phyloP scores from a whole-genome alignment of 2,888 invertebrate genomes.

The Tiliacea aurago region DNA sequence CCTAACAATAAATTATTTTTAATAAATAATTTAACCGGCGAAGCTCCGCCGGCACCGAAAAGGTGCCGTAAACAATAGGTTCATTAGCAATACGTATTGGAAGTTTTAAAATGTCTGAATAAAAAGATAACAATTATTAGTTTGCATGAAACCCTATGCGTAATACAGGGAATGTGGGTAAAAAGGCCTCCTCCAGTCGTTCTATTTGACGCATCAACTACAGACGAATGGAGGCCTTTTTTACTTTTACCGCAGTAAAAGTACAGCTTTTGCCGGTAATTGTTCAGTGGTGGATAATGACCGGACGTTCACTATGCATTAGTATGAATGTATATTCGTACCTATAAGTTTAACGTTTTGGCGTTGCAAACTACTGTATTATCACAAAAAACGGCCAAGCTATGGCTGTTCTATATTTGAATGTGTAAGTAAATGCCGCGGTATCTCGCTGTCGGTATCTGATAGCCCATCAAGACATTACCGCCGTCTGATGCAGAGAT shows the following conservation, averaged over 20 bases:
- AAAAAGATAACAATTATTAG: not conserved
- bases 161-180: not conserved
- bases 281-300: not conserved
- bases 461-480: slow-evolving; percentile 7
- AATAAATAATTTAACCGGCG: too few relatives aligned
- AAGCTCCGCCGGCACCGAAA: too few relatives aligned
- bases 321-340: not conserved
- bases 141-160: too few relatives aligned
- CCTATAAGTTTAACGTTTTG: not conserved
- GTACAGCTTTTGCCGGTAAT: not conserved
- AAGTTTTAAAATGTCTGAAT: too few relatives aligned
- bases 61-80: too few relatives aligned
- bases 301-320: not conserved
- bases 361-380: not conserved
- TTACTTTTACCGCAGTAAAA: not conserved
- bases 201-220: too few relatives aligned
- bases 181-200: not conserved
- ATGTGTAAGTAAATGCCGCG: not conserved
- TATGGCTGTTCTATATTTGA: not conserved
- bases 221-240: too few relatives aligned
- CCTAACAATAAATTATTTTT: not conserved
- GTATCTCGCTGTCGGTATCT: slow-evolving; percentile 6
- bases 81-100: too few relatives aligned
- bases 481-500: slow-evolving; percentile 12
- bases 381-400: not conserved